phyloP scores from a whole-genome alignment of 2,797 vertebrate species.

The Peromyscus nudipes region DNA sequence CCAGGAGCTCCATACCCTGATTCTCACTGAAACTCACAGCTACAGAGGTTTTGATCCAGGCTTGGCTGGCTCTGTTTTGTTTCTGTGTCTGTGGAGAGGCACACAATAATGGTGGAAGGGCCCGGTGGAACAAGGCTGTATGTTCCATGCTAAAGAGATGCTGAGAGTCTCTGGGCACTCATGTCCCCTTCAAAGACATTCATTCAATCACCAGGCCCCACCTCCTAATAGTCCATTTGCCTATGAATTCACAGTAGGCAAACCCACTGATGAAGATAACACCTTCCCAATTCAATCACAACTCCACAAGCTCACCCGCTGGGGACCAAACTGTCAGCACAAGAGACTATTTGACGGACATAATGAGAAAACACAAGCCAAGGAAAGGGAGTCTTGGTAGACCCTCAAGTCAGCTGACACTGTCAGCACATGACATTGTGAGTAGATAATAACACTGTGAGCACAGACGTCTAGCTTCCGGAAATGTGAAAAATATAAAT shows the following conservation, averaged over 20 bases:
- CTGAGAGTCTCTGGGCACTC: background rate
- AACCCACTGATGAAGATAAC: background rate
- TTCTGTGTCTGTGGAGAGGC: background rate
- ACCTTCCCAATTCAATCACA: background rate
- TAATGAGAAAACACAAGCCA: background rate
- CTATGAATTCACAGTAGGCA: background rate
- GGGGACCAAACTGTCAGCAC: background rate
- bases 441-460: background rate
- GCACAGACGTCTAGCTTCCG: background rate
- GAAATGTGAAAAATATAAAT: slow-evolving; percentile 13
- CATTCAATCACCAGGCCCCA: background rate
- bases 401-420: background rate
- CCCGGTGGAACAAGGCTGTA: background rate
- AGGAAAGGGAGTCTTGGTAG: background rate
- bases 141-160: background rate
- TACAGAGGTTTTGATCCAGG: background rate
- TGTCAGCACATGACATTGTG: background rate
- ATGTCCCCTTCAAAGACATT: background rate
- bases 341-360: background rate
- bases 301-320: background rate
- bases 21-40: background rate
- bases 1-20: background rate
- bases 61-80: background rate
- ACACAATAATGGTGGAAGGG: background rate
- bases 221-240: background rate